phyloP scores from a whole-genome alignment of 2,113 vertebrate species.

The Tonatia bakeri region DNA sequence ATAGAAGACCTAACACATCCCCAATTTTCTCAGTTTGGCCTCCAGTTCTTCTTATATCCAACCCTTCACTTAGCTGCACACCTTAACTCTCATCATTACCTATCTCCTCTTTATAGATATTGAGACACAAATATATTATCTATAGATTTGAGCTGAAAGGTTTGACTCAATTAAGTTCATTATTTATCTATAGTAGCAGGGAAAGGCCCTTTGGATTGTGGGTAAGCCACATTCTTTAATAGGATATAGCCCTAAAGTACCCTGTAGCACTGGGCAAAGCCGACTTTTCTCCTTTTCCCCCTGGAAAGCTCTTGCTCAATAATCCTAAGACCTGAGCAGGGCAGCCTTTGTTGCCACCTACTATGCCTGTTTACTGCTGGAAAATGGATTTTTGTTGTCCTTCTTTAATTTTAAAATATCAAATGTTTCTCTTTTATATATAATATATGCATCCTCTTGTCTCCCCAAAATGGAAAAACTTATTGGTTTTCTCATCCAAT shows the following conservation, averaged over 20 bases:
- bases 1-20: background rate
- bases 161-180: background rate
- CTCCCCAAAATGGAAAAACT: background rate
- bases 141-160: background rate
- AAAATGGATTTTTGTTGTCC: background rate
- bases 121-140: background rate
- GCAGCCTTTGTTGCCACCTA: background rate
- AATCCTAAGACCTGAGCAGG: background rate
- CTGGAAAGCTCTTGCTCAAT: background rate
- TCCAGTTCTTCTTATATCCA: background rate
- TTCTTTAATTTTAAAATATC: slow-evolving; percentile 32
- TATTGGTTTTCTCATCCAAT: background rate
- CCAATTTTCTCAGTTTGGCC: background rate
- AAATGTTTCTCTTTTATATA: background rate
- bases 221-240: background rate
- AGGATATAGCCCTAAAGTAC: background rate
- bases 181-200: background rate
- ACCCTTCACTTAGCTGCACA: background rate
- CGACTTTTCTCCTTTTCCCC: background rate
- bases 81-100: background rate
- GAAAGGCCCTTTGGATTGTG: background rate
- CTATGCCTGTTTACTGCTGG: background rate
- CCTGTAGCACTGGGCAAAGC: background rate
- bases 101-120: background rate
- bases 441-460: background rate